Evolutionary conservation across 2,888 invertebrate genomes (phyloP).

Genomic region (Sesia bembeciformis): DNA sequence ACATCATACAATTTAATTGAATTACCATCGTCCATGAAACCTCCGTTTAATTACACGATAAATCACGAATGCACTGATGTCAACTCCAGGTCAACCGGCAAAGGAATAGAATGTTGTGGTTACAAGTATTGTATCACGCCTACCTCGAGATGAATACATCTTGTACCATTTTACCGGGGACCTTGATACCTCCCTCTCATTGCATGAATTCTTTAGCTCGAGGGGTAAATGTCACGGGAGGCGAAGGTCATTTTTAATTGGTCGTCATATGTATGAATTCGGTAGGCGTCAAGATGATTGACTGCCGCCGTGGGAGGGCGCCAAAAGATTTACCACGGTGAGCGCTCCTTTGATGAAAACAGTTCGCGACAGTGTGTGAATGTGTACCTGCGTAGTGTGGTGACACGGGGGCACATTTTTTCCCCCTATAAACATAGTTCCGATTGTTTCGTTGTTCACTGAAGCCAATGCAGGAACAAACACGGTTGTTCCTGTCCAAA

Average conservation of each 20-base stretch:
- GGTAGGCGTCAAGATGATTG: slow-evolving; percentile 32
- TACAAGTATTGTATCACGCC: slow-evolving; percentile 1
- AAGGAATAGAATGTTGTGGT: slow-evolving; percentile 2
- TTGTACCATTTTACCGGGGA: slow-evolving; percentile 8
- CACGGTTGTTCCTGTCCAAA: neutral
- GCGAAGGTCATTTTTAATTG: slow-evolving; percentile 20
- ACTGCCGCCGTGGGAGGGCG: slow-evolving; percentile 23
- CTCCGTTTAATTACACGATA: slow-evolving; percentile 12
- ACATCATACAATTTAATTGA: slow-evolving; percentile 10
- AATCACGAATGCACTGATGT: slow-evolving; percentile 13
- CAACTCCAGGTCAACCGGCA: slow-evolving; percentile 13
- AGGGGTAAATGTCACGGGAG: slow-evolving; percentile 7
- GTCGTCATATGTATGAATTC: slow-evolving; percentile 10
- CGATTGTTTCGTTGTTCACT: too few relatives aligned
- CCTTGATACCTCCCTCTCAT: neutral
- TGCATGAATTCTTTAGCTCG: neutral
- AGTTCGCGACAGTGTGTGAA: too few relatives aligned
- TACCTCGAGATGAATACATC: slow-evolving; percentile 2
- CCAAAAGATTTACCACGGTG: slow-evolving; percentile 14
- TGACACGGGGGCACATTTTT: too few relatives aligned
- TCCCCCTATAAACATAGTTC: too few relatives aligned
- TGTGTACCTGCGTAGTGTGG: too few relatives aligned
- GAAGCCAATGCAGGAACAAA: neutral
- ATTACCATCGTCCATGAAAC: slow-evolving; percentile 9
- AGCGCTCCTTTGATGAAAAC: neutral